These are phyloP conservation scores for Microplitis deprimator DNA, from an alignment of 2,888 invertebrate species.

Conservation along the genomic window DNA sequence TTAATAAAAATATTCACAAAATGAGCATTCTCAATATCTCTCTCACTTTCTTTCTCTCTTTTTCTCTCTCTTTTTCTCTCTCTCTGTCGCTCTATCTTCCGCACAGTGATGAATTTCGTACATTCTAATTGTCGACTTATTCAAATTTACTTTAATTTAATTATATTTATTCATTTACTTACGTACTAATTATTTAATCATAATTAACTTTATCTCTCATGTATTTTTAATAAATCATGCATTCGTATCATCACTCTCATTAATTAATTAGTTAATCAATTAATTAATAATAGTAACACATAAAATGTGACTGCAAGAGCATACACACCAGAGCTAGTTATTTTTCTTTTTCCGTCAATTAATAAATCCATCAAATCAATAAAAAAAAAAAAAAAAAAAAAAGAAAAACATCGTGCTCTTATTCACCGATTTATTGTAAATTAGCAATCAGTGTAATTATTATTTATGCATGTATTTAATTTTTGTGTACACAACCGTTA, in stretches of 20 bases:
- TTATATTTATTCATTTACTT: not conserved
- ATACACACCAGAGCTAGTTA: not conserved
- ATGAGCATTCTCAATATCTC: conserved; percentile 69
- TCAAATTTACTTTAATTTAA: not conserved
- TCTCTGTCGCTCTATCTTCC: conserved; percentile 1
- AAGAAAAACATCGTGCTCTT: conserved; percentile 32
- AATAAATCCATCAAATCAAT: conserved; percentile 14
- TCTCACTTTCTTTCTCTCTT: conserved; percentile 50
- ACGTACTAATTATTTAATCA: not conserved
- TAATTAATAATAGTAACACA: not conserved
- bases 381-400: conserved; percentile 27
- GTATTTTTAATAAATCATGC: not conserved
- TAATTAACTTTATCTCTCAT: conserved; percentile 1
- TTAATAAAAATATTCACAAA: conserved; percentile 72
- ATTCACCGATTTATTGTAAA: not conserved
- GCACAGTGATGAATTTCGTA: conserved; percentile 13
- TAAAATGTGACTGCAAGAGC: not conserved
- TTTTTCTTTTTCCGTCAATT: conserved; percentile 32
- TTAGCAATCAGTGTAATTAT: not conserved
- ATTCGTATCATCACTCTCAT: not conserved
- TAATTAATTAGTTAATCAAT: not conserved
- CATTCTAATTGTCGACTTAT: not conserved
- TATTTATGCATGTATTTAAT: not conserved
- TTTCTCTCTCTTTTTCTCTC: conserved; percentile 9
- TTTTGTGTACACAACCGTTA: not conserved